Percentiles rank a stretch among this genome's conserved stretches.
Evolutionary conservation across 1,140 invertebrate genomes (phyloP).

Genomic region (Bombus ignitus): DNA sequence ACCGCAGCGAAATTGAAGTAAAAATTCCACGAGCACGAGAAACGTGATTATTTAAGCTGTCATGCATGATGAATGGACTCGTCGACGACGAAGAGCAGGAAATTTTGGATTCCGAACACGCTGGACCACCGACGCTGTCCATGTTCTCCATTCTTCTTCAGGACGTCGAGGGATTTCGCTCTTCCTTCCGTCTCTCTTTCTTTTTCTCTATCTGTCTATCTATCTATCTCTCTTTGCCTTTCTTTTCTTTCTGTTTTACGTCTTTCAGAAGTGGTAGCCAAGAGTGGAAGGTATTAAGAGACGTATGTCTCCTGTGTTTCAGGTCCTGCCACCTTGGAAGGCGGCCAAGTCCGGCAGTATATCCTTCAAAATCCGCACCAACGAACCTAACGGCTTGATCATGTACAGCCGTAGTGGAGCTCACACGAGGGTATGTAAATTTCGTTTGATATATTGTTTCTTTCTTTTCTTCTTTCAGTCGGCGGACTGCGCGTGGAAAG

Average conservation of each 20-base stretch:
- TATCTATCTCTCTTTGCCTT: conserved; percentile 21
- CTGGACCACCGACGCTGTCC: conserved; percentile 29
- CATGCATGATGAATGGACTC: conserved; percentile 59
- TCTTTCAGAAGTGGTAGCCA: conserved; percentile 36
- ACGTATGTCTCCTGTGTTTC: conserved; percentile 77
- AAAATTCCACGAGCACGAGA: conserved; percentile 47
- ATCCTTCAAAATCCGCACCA: conserved; percentile 96
- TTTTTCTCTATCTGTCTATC: conserved; percentile 25
- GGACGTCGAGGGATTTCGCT: conserved; percentile 55
- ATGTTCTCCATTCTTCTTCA: conserved; percentile 54
- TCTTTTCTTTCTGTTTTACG: conserved; percentile 20
- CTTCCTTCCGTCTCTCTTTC: conserved; percentile 12
- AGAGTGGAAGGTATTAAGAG: conserved; percentile 68
- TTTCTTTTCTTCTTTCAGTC: no score
- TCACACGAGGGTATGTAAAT: conserved; percentile 85
- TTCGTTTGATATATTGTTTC: background rate
- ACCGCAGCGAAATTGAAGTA: conserved; percentile 26
- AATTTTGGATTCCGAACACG: conserved; percentile 65
- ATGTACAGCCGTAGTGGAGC: conserved; percentile 94
- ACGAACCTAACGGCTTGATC: conserved; percentile 96
- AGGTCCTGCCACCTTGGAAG: conserved; percentile 94
- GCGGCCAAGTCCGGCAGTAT: conserved; percentile 93
- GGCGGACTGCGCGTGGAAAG: no score
- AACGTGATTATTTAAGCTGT: conserved; percentile 64
- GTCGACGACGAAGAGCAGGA: conserved; percentile 34